phyloP scores from a whole-genome alignment of 2,113 vertebrate genomes.

The Triplophysa siluroides region DNA sequence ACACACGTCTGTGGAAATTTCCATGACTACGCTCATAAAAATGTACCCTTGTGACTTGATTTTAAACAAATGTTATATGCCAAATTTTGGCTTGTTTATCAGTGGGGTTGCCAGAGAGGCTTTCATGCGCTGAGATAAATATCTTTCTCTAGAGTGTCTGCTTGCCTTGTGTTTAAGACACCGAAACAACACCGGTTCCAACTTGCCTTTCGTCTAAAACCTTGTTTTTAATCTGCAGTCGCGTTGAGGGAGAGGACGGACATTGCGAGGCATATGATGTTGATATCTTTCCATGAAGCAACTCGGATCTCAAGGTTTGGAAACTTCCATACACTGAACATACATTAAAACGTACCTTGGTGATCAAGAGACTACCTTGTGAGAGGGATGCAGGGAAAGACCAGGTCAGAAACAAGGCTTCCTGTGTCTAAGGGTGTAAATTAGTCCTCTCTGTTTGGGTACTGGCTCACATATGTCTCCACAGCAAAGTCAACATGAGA shows the following conservation, averaged over 20 bases:
- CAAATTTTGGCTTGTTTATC: constrained; percentile 56
- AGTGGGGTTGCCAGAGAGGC: constrained; percentile 48
- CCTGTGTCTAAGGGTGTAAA: constrained; percentile 19
- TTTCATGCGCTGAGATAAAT: constrained; percentile 49
- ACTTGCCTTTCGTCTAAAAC: constrained; percentile 65
- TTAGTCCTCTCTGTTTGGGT: constrained; percentile 26
- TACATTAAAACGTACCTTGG: constrained; percentile 48
- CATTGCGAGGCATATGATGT: neutral
- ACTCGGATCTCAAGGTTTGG: constrained; percentile 10
- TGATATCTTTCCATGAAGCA: constrained; percentile 27
- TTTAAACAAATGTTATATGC: constrained; percentile 61
- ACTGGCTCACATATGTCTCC: neutral
- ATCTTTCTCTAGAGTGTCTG: constrained; percentile 41
- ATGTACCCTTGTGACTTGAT: constrained; percentile 61
- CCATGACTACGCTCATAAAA: constrained; percentile 63
- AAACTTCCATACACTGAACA: constrained; percentile 40
- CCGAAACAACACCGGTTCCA: constrained; percentile 58
- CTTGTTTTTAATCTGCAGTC: constrained; percentile 47
- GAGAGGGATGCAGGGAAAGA: constrained; percentile 16
- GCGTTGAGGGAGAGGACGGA: constrained; percentile 39
- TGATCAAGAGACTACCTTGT: constrained; percentile 32
- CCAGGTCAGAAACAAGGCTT: constrained; percentile 30
- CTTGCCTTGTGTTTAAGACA: constrained; percentile 52
- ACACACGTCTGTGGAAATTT: constrained; percentile 63
- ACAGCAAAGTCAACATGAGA: constrained; percentile 14